Base-by-base conservation (phyloP, 2,113 vertebrate species). In the Coracopsis vasa region DNA sequence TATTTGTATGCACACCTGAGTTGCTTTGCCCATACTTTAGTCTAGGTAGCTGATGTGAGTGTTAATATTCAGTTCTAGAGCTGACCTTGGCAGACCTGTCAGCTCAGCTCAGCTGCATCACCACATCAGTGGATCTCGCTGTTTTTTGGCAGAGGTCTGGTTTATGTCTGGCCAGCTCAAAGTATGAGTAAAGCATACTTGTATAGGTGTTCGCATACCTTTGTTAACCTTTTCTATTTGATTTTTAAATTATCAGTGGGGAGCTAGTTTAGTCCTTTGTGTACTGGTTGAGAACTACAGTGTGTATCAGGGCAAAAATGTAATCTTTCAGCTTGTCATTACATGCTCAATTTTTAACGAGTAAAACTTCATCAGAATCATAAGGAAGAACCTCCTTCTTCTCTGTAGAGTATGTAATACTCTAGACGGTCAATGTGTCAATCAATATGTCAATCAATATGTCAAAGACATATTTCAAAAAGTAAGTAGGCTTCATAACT, bases 341-440 rank as follows among this genome's bases (percentile, higher is more conserved):
- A 31, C 3, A 5, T 48, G 13, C 24, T n/a, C 14, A 13, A 39
- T 74, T 90, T 86, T 56, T 10, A 23, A 80, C 66, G 23, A 27
- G 39, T 47, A 51, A 48, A 50, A 56, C 6, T 69, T 80, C 7
- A 48, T 72, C 42, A 13, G 15, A 83, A 66, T 73, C 15, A 1
- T 50, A 47, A 90, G 29, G 21, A 35, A 39, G 80, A 81, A 11
- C 7, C 6, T 62, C 28, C 33, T 77, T 33, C 23, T 12, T 69
- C 37, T 75, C 10, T 0, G 0, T 73, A 28, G 10, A 45, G 11
- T 64, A 4, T 42, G 11, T 74, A 83, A 45, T 4, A 3, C 13
- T 41, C 14, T 54, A 53, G 48, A 29, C 16, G 20, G 31, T 45
- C 44, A 47, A 0, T 61, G n/a, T n/a, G n/a, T n/a, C n/a, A n/a